Evolutionary conservation across 1,140 invertebrate species (phyloP), one percentile per base, ranked within the genome.

Genomic region (Portunus trituberculatus): DNA sequence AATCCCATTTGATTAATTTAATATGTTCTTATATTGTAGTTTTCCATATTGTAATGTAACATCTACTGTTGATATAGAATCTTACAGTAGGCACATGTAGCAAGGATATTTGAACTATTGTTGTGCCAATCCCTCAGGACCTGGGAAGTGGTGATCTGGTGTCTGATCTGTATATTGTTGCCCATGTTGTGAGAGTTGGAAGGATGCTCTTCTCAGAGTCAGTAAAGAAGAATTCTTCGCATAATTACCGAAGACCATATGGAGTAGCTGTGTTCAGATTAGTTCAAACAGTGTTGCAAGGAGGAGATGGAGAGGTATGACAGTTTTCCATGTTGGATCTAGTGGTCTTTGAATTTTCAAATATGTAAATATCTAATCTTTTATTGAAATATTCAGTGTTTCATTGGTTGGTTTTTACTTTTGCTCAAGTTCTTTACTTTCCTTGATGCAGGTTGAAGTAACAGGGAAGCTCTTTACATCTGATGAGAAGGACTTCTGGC

Each of bases 401-500:
- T 14, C 25, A 32, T 6, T n/a, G 20, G 0, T 90, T n/a, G 0
- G 4, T 90, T 45, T 90, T 3, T 8, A 29, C 29, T 88, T 88
- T 88, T 25, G 4, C 76, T 16, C 7, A 84, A 84, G 2, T 84
- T 84, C 16, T 84, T 25, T 84, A 76, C 59, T 76, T 45, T 39
- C n/a, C 28, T 48, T 16, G 86, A 46, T 45, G 0, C 88, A 96
- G 96, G 96, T 96, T 87, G 96, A 96, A 87, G 90, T 96, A 39
- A 93, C 96, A 96, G 97, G 96, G 96, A 98, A 98, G 97, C 98
- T 99, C 0, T 98, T 98, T 96, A 98, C 98, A 97, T 98, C 98
- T 67, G 98, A 99, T 96, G 99, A 99, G 96, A 99, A 99, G 97
- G 99, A 99, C 96, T 99, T 99, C 96, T 98, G 98, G 97, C 98